Evolutionary conservation across 2,888 invertebrate species (phyloP), one percentile per base, ranked within the genome.

Genomic region (Sarcophaga variegata): DNA sequence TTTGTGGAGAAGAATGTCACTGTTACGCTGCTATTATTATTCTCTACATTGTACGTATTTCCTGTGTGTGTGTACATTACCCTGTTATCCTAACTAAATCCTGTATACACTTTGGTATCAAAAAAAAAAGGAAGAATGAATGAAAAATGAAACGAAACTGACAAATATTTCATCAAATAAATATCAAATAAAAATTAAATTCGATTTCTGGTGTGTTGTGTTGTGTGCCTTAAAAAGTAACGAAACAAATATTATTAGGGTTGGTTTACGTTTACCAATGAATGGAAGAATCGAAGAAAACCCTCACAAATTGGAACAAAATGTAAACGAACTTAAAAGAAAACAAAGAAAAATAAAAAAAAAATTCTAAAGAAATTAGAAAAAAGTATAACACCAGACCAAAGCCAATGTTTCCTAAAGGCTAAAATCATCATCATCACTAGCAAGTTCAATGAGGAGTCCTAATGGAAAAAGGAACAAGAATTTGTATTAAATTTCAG

Each of bases 111-210:
- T 37, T 37, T 77, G n/a, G 49, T 60, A 69, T 59, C 60, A 37
- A 12, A n/a, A 59, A 8, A 27, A 49, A 5, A 25, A 6, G 6
- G 37, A 6, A 37, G 37, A 37, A 37, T 37, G 37, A 37, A 37
- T 2, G 37, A 37, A 37, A 37, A 37, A 37, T 37, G 37, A 37
- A 37, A 37, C 37, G 37, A 37, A 76, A 66, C 20, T 49, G 12
- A 47, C 63, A 70, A 63, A 59, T 74, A 64, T 78, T 60, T 27
- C 37, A 37, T 37, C 60, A 83, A 86, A 86, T 72, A 74, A 74
- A 81, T 81, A 78, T 83, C 75, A 66, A 83, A 87, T 71, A 78
- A 47, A 87, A 87, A 83, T 83, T 83, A 66, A 77, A 86, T 81
- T 86, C 37, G 4, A 2, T 62, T 74, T 69, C 17, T 22, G 17